These are phyloP conservation scores for Coenobita brevimanus DNA, from an alignment of 1,140 invertebrate species.

Conservation along the genomic window DNA sequence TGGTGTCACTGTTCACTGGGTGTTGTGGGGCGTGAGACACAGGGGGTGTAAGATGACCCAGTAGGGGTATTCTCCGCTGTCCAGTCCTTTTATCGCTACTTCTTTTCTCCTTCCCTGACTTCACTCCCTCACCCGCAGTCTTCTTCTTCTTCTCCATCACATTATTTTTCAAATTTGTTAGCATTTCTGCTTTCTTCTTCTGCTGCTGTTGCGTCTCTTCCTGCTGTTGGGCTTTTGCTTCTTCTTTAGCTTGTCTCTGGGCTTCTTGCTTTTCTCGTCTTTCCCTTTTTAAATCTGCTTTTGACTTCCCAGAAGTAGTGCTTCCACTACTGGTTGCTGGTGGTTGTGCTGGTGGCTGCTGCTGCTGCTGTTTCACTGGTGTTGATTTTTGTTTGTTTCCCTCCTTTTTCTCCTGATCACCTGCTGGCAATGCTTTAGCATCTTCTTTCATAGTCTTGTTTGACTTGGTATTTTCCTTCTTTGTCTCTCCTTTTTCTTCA, in stretches of 20 bases:
- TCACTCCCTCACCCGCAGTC: slow-evolving; percentile 11
- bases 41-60: slow-evolving; percentile 44
- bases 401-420: background rate
- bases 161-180: background rate
- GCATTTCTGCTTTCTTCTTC: background rate
- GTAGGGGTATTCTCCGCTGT: slow-evolving; percentile 30
- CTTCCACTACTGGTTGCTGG: background rate
- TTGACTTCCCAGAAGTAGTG: slow-evolving; percentile 38
- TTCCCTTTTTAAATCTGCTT: slow-evolving; percentile 53
- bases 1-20: slow-evolving; percentile 35
- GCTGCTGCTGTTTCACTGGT: background rate
- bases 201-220: slow-evolving; percentile 1
- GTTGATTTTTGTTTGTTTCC: background rate
- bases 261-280: slow-evolving; percentile 64
- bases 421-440: background rate
- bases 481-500: slow-evolving; percentile 9
- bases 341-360: too few species aligned
- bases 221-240: slow-evolving; percentile 33
- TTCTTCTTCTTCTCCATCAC: background rate
- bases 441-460: background rate
- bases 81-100: background rate
- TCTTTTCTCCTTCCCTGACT: slow-evolving; percentile 13
- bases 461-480: background rate
- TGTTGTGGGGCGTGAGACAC: slow-evolving; percentile 16
- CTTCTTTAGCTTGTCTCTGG: slow-evolving; percentile 51